Base-by-base conservation (phyloP, 2,113 vertebrate species). In the Gasterosteus aculeatus region DNA sequence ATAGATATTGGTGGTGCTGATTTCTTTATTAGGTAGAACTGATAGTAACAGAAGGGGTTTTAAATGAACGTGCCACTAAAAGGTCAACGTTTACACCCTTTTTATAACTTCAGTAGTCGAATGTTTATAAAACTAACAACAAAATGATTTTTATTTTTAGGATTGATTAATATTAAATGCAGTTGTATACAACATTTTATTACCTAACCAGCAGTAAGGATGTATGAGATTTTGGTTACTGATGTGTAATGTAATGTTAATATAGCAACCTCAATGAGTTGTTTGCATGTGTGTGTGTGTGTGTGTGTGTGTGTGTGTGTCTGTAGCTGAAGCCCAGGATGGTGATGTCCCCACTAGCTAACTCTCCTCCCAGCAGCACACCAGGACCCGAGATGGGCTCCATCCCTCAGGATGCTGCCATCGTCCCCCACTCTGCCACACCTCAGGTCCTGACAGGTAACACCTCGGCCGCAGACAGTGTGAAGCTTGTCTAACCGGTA, bases 361-460 rank as follows among this genome's bases (percentile, higher is more conserved):
- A 95, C 88, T 98, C 96, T 47, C 96, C 97, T 0, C 96, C 95
- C 0, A 91, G 94, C 88, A 97, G 96, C 87, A 98, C 96, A 0
- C 97, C 96, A 0, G 97, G 98, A 87, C 97, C 97, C 0, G 96
- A 97, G 85, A 95, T 96, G 90, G 97, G 96, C 72, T 97, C 96
- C 35, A 95, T 98, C 66, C 97, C 97, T 9, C 98, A 97, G 91
- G 98, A 98, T 1, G 96, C 96, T 72, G 97, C 97, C 69, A 97
- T 96, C 0, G 83, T 98, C 12, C 97, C 98, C 60, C 95, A 94
- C 84, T 95, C 96, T 0, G 93, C 90, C 60, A 92, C 93, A 6
- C 94, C 97, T 6, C 96, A 98, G 88, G 92, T 94, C 87, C 94
- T 97, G 70, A 96, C 96, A 97, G 97, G 98, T 98, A 95, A 78